Percentiles rank a stretch among this genome's conserved stretches.
Evolutionary conservation across 2,113 vertebrate species (phyloP).

Genomic region (Elgaria multicarinata): DNA sequence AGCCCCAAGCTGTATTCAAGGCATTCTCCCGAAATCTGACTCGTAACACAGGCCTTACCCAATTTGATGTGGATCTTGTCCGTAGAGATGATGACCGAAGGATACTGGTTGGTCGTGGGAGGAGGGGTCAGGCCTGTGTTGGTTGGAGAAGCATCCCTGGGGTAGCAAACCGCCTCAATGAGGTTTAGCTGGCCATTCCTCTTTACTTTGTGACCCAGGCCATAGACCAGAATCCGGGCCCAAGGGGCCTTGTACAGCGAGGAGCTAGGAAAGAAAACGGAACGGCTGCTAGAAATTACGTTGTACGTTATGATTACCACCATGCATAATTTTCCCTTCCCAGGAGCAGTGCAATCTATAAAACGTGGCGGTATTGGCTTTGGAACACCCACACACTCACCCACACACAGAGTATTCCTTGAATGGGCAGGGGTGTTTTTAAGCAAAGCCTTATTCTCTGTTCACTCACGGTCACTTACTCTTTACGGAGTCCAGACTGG

Average conservation of each 20-base stretch:
- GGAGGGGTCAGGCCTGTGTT: constrained; percentile 96
- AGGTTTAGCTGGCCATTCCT: constrained; percentile 94
- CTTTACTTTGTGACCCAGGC: constrained; percentile 94
- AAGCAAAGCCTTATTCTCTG: neutral
- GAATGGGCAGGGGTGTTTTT: neutral
- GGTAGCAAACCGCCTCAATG: constrained; percentile 93
- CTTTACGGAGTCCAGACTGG: constrained; percentile 94
- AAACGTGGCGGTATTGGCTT: neutral
- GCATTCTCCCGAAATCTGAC: neutral
- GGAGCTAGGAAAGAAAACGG: constrained; percentile 78
- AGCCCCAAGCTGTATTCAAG: neutral
- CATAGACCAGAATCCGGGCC: constrained; percentile 93
- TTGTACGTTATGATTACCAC: neutral
- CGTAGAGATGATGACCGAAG: constrained; percentile 91
- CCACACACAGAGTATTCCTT: no score
- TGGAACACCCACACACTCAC: no score
- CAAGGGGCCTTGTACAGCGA: constrained; percentile 97
- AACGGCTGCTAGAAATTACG: neutral
- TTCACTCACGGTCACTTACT: constrained; percentile 80
- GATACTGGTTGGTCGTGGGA: constrained; percentile 96
- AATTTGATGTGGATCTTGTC: constrained; percentile 96
- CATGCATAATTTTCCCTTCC: no score
- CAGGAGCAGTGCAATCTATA: neutral
- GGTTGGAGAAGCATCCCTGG: constrained; percentile 93
- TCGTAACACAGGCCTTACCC: constrained; percentile 71